A percentile compares a stretch with the other conserved stretches of the same genome.
These are phyloP conservation scores for Noctua janthe DNA, from an alignment of 2,888 invertebrate species.

Conservation along the genomic window DNA sequence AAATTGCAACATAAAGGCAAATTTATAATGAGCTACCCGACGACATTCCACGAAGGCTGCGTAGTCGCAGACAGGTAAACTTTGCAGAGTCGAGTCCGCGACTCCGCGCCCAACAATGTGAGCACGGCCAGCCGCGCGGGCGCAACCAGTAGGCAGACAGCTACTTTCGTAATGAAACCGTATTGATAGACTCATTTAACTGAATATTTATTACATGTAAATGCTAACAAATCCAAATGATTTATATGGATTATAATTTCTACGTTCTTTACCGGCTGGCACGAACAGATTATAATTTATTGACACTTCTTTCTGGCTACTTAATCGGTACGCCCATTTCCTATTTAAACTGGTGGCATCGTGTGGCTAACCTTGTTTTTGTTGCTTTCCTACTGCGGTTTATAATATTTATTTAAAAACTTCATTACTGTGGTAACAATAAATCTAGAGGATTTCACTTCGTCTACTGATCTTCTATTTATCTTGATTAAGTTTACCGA, in stretches of 20 bases:
- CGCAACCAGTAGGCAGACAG: conserved; percentile 37
- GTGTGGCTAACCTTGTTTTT: conserved; percentile 73
- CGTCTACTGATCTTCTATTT: conserved; percentile 76
- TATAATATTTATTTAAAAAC: conserved; percentile 53
- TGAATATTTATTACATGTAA: conserved; percentile 57
- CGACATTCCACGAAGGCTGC: conserved; percentile 83
- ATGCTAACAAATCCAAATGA: conserved; percentile 51
- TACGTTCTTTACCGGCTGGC: conserved; percentile 69
- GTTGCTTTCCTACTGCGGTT: conserved; percentile 61
- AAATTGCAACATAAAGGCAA: conserved; percentile 83
- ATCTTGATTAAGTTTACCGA: conserved; percentile 81
- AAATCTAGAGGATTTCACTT: conserved; percentile 74
- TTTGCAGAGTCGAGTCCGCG: conserved; percentile 71
- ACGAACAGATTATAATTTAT: conserved; percentile 72
- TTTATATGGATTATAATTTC: conserved; percentile 63
- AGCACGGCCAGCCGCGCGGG: conserved; percentile 42
- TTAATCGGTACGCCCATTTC: conserved; percentile 71
- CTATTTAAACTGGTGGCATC: conserved; percentile 65
- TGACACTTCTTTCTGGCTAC: conserved; percentile 68
- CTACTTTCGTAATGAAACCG: conserved; percentile 50
- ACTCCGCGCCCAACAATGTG: conserved; percentile 67
- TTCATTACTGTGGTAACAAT: conserved; percentile 70
- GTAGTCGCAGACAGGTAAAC: conserved; percentile 78
- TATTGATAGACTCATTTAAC: conserved; percentile 54
- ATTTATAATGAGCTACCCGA: conserved; percentile 85